phyloP scores from a whole-genome alignment of 2,888 invertebrate genomes.

The Eledona agricola region DNA sequence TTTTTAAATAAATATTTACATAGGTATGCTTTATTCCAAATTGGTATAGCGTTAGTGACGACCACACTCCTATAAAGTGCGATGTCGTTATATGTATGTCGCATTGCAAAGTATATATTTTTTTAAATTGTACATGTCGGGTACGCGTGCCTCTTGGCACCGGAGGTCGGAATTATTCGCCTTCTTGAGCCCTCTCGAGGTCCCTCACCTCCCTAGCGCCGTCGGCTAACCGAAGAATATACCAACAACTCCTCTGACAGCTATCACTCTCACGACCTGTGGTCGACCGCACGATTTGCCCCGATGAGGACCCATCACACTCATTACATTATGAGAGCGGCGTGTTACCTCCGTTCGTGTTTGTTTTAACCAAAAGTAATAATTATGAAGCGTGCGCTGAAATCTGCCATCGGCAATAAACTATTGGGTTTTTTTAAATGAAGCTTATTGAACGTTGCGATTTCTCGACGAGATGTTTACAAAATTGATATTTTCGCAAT shows the following conservation, averaged over 20 bases:
- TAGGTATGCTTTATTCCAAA: too few species aligned
- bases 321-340: conserved; percentile 33
- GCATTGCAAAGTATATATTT: too few species aligned
- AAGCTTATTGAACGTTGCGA: too few species aligned
- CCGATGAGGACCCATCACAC: conserved; percentile 43
- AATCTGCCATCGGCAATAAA: conserved; percentile 24
- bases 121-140: conserved; percentile 39
- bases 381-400: conserved; percentile 44
- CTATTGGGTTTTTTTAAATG: conserved; percentile 22
- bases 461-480: too few species aligned
- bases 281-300: conserved; percentile 47
- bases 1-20: too few species aligned
- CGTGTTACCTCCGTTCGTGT: conserved; percentile 54
- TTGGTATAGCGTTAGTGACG: too few species aligned
- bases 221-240: conserved; percentile 39
- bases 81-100: too few species aligned
- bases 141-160: conserved; percentile 47
- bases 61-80: too few species aligned
- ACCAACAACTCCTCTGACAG: conserved; percentile 55
- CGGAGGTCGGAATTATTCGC: too few species aligned
- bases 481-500: too few species aligned
- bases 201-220: conserved; percentile 39
- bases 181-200: conserved; percentile 35
- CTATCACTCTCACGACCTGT: conserved; percentile 58
- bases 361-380: conserved; percentile 55